These are phyloP conservation scores for Tachystola acroxantha DNA, from an alignment of 2,888 invertebrate genomes.

Conservation along the genomic window DNA sequence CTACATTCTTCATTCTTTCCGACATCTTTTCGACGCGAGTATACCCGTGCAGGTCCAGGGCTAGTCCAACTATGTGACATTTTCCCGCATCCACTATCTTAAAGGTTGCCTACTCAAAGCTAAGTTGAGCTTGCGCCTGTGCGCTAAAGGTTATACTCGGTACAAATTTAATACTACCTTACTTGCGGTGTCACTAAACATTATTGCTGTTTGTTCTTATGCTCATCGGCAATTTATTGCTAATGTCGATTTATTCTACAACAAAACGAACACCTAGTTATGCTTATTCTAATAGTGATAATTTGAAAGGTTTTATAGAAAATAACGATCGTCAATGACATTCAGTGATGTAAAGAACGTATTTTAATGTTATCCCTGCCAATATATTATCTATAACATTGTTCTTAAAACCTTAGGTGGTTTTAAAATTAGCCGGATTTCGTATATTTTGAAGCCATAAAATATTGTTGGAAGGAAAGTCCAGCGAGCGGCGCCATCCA, in stretches of 20 bases:
- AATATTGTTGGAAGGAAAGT: conserved; percentile 49
- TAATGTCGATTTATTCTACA: too few relatives aligned
- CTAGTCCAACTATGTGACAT: conserved; percentile 76
- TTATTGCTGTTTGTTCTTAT: conserved; percentile 32
- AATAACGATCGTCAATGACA: too few relatives aligned
- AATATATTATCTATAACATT: too few relatives aligned
- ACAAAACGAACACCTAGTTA: too few relatives aligned
- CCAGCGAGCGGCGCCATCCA: conserved; percentile 55
- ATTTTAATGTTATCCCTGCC: too few relatives aligned
- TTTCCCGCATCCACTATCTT: conserved; percentile 66
- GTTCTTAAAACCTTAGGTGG: too few relatives aligned
- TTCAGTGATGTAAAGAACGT: too few relatives aligned
- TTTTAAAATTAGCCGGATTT: conserved; percentile 47
- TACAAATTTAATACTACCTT: conserved; percentile 64
- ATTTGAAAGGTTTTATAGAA: too few relatives aligned
- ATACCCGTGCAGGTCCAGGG: conserved; percentile 58
- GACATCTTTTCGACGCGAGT: conserved; percentile 20
- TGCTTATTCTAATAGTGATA: too few relatives aligned
- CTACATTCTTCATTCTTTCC: too few relatives aligned
- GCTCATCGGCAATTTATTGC: conserved; percentile 17
- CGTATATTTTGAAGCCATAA: conserved; percentile 53
- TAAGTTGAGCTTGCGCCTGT: conserved; percentile 41
- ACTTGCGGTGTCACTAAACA: conserved; percentile 31
- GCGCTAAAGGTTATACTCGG: conserved; percentile 54
- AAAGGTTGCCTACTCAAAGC: conserved; percentile 63